phyloP scores from a whole-genome alignment of 2,797 vertebrate genomes.

The Malurus leucopterus region DNA sequence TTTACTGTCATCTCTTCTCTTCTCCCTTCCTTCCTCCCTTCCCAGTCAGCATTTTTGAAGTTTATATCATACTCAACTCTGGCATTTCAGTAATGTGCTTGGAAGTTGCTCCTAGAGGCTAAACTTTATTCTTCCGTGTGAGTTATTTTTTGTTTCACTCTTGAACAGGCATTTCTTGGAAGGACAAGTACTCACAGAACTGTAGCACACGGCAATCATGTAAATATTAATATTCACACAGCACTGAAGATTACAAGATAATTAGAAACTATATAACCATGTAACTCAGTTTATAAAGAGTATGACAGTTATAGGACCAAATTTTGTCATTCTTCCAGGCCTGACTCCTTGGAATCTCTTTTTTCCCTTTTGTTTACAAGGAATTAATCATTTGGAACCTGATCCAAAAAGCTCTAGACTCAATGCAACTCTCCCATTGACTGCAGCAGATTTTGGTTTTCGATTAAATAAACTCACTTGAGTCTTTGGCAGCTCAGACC shows the following conservation, averaged over 20 bases:
- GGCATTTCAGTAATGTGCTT: constrained; percentile 34
- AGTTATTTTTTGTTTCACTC: constrained; percentile 34
- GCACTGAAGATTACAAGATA: constrained; percentile 43
- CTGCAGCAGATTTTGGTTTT: not conserved
- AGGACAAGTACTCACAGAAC: constrained; percentile 30
- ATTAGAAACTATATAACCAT: constrained; percentile 7
- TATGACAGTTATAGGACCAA: constrained; percentile 39
- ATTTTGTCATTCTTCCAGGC: constrained; percentile 35
- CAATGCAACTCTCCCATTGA: constrained; percentile 8
- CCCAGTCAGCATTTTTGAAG: not conserved
- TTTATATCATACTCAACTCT: constrained; percentile 27
- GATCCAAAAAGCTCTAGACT: not conserved
- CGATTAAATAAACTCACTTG: not conserved
- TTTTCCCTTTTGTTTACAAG: constrained; percentile 17
- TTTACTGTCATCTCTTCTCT: not conserved
- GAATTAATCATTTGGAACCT: constrained; percentile 24
- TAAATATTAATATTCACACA: constrained; percentile 62
- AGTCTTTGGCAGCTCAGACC: not conserved
- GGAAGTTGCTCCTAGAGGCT: constrained; percentile 1
- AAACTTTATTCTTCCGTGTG: constrained; percentile 2
- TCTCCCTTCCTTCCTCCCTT: not conserved
- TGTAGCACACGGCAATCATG: constrained; percentile 7
- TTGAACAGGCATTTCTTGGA: constrained; percentile 52
- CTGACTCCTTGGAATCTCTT: constrained; percentile 23
- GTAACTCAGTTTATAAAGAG: constrained; percentile 49